Evolutionary conservation across 23 tunicate genomes (phyloP), one percentile per base, ranked within the genome.

Genomic region (Pegea sp.): DNA sequence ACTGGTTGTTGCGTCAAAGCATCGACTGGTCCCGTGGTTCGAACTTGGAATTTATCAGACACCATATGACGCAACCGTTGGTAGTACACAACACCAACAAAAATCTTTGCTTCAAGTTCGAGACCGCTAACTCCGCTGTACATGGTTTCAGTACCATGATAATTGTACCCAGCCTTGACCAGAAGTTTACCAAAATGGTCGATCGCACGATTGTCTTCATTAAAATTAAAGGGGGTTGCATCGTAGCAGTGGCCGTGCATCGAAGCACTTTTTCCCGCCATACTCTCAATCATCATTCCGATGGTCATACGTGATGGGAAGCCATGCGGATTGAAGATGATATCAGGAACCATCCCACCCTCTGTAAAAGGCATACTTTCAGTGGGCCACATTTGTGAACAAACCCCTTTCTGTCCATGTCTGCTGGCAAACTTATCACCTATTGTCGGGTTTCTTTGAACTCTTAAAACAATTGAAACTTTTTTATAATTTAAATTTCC

Each of bases 291-390:
- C 99, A 91, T 91, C 99, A 91, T 91, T 46, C 99, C 99, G 49
- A 91, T 84, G 6, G 99, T 91, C 99, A 91, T 91, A 53, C 99
- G 76, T 46, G 99, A 91, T 44, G 99, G 99, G 52, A 91, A 91
- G n/a, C 99, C 99, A 69, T 91, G 99, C 33, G 99, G 99, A 50
- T 91, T 91, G 60, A 91, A 91, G 0, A 91, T 62, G 58, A 91
- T 79, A 49, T 91, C 99, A 5, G 99, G 99, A 34, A 46, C 46
- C 72, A 78, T 63, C n/a, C 99, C 99, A 33, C 68, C 56, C 42
- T 91, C 93, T 4, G 99, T 73, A 56, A 84, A 91, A 0, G 99
- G 99, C 2, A 91, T 52, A 33, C 66, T 75, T 34, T 67, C 77
- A 24, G 60, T 54, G 13, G 84, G 86, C 99, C 93, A 91, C 34